Base-by-base conservation (phyloP, 2,113 vertebrate genomes). In the Verasper variegatus region DNA sequence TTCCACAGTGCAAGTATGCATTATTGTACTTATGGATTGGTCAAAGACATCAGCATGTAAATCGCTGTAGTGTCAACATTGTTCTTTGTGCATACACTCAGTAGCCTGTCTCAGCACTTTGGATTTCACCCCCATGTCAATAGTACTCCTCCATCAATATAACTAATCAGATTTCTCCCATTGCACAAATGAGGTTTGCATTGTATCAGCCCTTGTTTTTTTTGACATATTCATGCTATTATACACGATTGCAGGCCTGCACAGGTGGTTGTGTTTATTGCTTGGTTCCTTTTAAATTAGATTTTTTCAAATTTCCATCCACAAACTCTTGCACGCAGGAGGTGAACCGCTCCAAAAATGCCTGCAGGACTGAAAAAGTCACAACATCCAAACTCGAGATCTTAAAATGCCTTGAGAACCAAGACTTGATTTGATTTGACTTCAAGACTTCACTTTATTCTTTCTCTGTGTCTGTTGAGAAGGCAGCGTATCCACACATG, bases 101-200 rank as follows among this genome's bases (percentile, higher is more conserved):
- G 55, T 20, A 42, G 47, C 64, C 83, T 84, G 80, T 12, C 74
- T 92, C 88, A 92, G 89, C 91, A 86, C 77, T 90, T 85, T 85
- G 55, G 42, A 10, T 61, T 74, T 81, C 64, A 67, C 63, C 45
- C 45, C 64, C 20, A 27, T 68, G 67, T 85, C 73, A 18, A 85
- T 89, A 76, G 47, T 7, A 17, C 54, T 57, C 51, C 17, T 20
- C 75, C 68, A 64, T 83, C 82, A 17, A 68, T 86, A 24, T 68
- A 76, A 76, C 68, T 81, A 72, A 88, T 88, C 74, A 26, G 23
- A 86, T 84, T 87, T 59, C 61, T 54, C 61, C 68, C 56, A 27
- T 45, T 59, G 73, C 52, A 45, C 52, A 76, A 82, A 90, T 80
- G 9, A 66, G 59, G 64, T 87, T 90, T 80, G 74, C 51, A 68